A percentile compares a stretch with the other conserved stretches of the same genome.
Evolutionary conservation across 2,113 vertebrate species (phyloP).

Genomic region (Hemibagrus wyckioides): DNA sequence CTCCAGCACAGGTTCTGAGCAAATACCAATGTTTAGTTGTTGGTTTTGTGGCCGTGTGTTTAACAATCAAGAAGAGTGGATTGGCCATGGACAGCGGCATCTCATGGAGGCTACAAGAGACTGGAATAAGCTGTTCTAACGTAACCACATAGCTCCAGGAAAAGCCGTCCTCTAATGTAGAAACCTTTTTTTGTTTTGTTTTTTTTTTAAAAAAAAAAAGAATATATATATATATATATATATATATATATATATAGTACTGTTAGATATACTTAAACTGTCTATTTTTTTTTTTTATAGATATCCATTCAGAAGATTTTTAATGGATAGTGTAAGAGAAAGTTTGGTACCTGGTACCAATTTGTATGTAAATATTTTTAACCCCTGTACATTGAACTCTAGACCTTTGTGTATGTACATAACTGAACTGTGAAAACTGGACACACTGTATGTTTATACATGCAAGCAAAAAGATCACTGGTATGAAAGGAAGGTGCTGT

Average conservation of each 20-base stretch:
- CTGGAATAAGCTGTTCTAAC: constrained; percentile 86
- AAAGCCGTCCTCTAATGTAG: constrained; percentile 43
- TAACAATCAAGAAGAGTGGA: constrained; percentile 96
- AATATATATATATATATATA: no score
- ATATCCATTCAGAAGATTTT: constrained; percentile 47
- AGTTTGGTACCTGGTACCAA: constrained; percentile 57
- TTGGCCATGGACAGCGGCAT: constrained; percentile 95
- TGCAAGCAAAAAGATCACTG: constrained; percentile 57
- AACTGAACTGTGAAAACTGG: constrained; percentile 71
- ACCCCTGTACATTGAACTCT: constrained; percentile 59
- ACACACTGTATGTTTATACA: constrained; percentile 66
- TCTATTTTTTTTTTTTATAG: constrained; percentile 55
- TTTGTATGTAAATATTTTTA: constrained; percentile 66
- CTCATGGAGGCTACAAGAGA: constrained; percentile 97
- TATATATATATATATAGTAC: constrained; percentile 38
- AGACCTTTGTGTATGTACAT: constrained; percentile 60
- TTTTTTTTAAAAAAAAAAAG: constrained; percentile 19
- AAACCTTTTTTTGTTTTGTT: constrained; percentile 34
- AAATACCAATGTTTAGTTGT: constrained; percentile 83
- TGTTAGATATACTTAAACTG: constrained; percentile 39
- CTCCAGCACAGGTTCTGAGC: constrained; percentile 76
- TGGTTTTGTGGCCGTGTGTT: constrained; percentile 98
- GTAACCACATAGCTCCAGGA: constrained; percentile 42
- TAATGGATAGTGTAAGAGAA: constrained; percentile 56
- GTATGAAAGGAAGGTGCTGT: constrained; percentile 55